phyloP scores from a whole-genome alignment of 1,140 invertebrate species.

The Sitobion miscanthi region DNA sequence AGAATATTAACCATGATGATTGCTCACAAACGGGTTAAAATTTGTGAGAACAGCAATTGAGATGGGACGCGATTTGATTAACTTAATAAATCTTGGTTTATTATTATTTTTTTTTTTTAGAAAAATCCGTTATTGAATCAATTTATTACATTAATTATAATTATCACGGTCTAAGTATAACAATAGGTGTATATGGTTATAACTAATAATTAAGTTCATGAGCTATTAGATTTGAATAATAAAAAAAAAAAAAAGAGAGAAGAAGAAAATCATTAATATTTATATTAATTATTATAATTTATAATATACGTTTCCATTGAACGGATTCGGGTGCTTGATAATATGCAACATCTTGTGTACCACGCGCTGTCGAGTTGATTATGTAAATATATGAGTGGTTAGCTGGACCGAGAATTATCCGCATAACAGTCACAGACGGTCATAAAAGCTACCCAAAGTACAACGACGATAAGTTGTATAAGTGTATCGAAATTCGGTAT shows the following conservation, averaged over 20 bases:
- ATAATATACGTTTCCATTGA: neutral
- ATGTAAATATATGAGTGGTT: neutral
- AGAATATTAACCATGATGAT: neutral
- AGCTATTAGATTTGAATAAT: neutral
- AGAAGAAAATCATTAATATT: neutral
- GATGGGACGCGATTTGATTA: neutral
- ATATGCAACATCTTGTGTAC: neutral
- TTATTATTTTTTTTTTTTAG: neutral
- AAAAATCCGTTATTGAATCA: neutral
- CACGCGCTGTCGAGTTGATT: neutral
- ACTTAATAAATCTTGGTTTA: neutral
- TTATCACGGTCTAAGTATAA: neutral
- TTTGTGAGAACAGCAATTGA: neutral
- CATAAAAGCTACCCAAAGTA: neutral
- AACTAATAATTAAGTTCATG: neutral
- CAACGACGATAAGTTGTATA: neutral
- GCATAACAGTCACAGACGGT: neutral
- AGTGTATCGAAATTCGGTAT: constrained; percentile 9
- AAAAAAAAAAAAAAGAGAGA: neutral
- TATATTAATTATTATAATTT: neutral
- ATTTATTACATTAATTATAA: neutral
- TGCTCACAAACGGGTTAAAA: neutral
- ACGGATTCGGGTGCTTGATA: neutral
- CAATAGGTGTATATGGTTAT: neutral
- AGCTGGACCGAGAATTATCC: neutral